Conservation (phyloP, 2,797 vertebrate genomes). For the Nyctalus aviator region DNA sequence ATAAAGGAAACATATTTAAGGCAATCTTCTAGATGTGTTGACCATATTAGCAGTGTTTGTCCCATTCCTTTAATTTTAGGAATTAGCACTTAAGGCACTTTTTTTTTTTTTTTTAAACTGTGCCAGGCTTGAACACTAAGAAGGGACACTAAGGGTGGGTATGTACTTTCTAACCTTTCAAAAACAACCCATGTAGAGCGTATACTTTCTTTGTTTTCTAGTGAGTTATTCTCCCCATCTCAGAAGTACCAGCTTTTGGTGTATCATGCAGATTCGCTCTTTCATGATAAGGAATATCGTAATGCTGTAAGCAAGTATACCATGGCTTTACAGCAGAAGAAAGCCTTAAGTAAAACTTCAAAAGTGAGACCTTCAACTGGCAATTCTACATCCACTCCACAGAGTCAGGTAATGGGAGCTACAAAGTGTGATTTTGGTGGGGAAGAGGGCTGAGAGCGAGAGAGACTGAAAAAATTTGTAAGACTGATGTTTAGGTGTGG, state of each 20-base stretch:
- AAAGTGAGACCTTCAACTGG: slow-evolving; percentile 97
- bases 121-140: neutral
- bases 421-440: neutral
- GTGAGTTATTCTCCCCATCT: slow-evolving; percentile 96
- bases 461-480: neutral
- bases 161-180: slow-evolving; percentile 14
- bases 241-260: slow-evolving; percentile 99
- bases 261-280: slow-evolving; percentile 97
- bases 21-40: neutral
- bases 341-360: slow-evolving; percentile 97
- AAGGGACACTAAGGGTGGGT: neutral
- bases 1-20: slow-evolving; percentile 7
- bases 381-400: slow-evolving; percentile 92
- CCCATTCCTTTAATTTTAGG: neutral
- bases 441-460: neutral
- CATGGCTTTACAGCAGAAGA: slow-evolving; percentile 99
- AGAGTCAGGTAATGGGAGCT: slow-evolving; percentile 91
- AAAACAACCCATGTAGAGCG: slow-evolving; percentile 3
- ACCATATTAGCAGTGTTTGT: neutral
- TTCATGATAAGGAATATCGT: slow-evolving; percentile 98
- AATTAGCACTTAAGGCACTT: neutral
- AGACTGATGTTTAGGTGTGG: neutral
- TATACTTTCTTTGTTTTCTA: slow-evolving; percentile 81
- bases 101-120: neutral
- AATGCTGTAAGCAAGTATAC: slow-evolving; percentile 99